Conservation (phyloP, 1,140 invertebrate species). For the Calycopis cecrops region DNA sequence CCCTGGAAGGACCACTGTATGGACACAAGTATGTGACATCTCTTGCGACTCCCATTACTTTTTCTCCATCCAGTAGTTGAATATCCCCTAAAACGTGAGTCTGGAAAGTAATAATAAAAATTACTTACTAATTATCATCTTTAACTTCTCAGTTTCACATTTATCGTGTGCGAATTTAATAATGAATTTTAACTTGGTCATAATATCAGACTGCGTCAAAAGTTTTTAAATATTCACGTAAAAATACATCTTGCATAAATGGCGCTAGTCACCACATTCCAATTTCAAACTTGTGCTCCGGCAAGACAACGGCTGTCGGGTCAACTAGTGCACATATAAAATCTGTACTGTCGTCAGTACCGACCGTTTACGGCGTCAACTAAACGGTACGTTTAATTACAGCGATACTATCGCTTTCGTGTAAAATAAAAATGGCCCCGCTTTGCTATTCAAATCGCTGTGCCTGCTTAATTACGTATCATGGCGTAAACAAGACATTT, state of each 20-base stretch:
- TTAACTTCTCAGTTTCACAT: no score
- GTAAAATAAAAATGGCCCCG: slow-evolving; percentile 63
- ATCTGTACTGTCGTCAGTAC: slow-evolving; percentile 19
- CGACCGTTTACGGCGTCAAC: slow-evolving; percentile 49
- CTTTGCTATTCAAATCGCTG: slow-evolving; percentile 63
- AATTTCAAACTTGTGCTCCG: not conserved
- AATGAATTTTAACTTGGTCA: no score
- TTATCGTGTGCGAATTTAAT: no score
- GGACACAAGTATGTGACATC: slow-evolving; percentile 97
- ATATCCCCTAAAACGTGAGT: slow-evolving; percentile 82
- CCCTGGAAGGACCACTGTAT: slow-evolving; percentile 91
- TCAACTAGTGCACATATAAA: not conserved
- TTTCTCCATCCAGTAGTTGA: slow-evolving; percentile 89
- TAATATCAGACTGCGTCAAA: no score
- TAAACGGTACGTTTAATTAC: slow-evolving; percentile 62
- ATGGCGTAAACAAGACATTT: no score
- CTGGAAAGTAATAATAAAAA: slow-evolving; percentile 40
- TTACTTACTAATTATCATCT: not conserved
- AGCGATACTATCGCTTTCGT: slow-evolving; percentile 52
- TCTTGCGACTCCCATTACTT: slow-evolving; percentile 87
- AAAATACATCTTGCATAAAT: no score
- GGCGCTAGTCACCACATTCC: not conserved
- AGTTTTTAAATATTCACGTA: no score
- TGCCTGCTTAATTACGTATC: slow-evolving; percentile 54
- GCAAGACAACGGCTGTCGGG: no score